These are phyloP conservation scores for Oreochromis grahami DNA, from an alignment of 2,797 vertebrate genomes.

Conservation along the genomic window DNA sequence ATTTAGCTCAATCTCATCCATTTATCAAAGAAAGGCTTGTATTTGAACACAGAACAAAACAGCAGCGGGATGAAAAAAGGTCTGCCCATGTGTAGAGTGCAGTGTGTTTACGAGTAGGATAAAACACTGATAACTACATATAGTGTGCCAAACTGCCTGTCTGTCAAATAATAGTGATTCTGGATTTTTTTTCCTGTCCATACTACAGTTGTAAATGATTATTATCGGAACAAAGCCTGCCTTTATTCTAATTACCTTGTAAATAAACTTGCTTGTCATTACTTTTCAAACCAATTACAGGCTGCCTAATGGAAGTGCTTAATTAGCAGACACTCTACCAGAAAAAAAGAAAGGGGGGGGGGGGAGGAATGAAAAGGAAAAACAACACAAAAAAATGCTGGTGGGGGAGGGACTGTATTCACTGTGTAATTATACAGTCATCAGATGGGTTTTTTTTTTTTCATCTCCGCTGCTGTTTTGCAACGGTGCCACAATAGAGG, in stretches of 20 bases:
- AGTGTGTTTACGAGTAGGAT: constrained; percentile 46
- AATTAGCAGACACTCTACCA: constrained; percentile 82
- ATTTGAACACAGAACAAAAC: constrained; percentile 62
- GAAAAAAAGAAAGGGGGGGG: constrained; percentile 52
- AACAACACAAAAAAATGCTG: constrained; percentile 55
- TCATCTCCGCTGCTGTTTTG: constrained; percentile 56
- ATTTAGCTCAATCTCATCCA: constrained; percentile 64
- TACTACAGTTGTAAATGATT: constrained; percentile 74
- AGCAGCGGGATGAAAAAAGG: constrained; percentile 29
- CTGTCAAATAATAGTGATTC: constrained; percentile 51
- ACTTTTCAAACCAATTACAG: constrained; percentile 86
- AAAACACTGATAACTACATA: constrained; percentile 51
- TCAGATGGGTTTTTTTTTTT: constrained; percentile 60
- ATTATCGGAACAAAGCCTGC: constrained; percentile 79
- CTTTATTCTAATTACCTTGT: constrained; percentile 86
- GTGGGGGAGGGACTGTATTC: constrained; percentile 65
- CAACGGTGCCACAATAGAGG: constrained; percentile 68
- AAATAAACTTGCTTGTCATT: constrained; percentile 88
- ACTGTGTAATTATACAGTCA: constrained; percentile 79
- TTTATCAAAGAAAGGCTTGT: constrained; percentile 64
- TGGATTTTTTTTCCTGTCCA: background rate
- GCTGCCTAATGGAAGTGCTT: constrained; percentile 83
- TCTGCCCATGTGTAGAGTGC: constrained; percentile 21
- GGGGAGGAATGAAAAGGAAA: constrained; percentile 62
- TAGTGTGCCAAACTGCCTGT: constrained; percentile 40